phyloP scores from a whole-genome alignment of 2,113 vertebrate genomes.

The Eonycteris spelaea region DNA sequence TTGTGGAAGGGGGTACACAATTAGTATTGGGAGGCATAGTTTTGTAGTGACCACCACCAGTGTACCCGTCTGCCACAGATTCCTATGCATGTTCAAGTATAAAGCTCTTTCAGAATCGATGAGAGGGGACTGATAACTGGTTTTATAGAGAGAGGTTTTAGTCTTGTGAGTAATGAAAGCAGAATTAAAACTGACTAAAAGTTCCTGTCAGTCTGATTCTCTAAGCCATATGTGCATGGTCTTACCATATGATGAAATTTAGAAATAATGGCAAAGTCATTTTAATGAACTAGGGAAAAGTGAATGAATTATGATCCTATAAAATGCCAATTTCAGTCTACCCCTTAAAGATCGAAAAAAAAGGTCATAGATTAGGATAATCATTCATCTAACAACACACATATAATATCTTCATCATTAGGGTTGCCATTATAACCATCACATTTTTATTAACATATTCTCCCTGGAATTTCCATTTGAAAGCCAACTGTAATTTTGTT shows the following conservation, averaged over 20 bases:
- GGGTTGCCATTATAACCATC: not conserved
- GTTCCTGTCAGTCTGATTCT: not conserved
- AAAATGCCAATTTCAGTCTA: conserved; percentile 38
- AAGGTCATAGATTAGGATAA: not conserved
- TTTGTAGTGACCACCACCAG: not conserved
- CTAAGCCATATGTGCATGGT: not conserved
- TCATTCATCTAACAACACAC: not conserved
- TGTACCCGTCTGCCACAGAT: not conserved
- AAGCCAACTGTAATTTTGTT: conserved; percentile 53
- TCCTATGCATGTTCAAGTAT: not conserved
- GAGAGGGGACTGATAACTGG: conserved; percentile 6
- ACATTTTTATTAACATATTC: conserved; percentile 49
- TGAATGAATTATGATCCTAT: conserved; percentile 29
- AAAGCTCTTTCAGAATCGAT: conserved; percentile 36
- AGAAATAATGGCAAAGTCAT: conserved; percentile 36
- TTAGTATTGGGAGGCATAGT: not conserved
- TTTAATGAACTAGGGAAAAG: conserved; percentile 18
- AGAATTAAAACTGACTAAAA: conserved; percentile 26
- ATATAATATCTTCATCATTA: not conserved
- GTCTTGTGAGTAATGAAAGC: conserved; percentile 37
- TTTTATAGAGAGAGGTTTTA: not conserved
- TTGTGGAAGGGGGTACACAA: not conserved
- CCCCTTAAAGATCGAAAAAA: not conserved
- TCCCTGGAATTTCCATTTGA: conserved; percentile 25
- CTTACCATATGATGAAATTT: not conserved